Evolutionary conservation across 2,888 invertebrate genomes (phyloP).

Genomic region (Athalia cordata): DNA sequence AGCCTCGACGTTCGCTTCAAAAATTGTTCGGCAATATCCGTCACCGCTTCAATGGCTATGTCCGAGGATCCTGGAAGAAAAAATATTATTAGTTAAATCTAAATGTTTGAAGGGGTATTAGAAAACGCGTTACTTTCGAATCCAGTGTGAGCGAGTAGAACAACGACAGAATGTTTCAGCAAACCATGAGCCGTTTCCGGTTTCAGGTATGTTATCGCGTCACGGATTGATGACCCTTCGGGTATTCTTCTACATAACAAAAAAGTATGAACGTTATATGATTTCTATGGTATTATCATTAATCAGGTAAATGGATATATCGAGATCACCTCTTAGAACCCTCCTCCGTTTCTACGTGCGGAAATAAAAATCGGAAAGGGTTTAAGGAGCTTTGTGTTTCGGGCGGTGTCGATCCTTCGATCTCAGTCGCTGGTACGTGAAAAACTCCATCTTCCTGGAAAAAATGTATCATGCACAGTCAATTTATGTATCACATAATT

Average conservation of each 20-base stretch:
- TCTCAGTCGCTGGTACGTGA: conserved; percentile 61
- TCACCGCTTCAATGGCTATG: conserved; percentile 74
- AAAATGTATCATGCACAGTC: background rate
- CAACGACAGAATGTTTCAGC: conserved; percentile 74
- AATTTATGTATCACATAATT: background rate
- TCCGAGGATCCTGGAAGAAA: conserved; percentile 71
- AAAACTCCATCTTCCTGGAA: conserved; percentile 66
- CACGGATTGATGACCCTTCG: conserved; percentile 52
- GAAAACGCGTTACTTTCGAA: conserved; percentile 72
- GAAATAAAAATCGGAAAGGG: conserved; percentile 57
- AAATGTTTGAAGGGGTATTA: background rate
- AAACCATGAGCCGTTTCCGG: conserved; percentile 65
- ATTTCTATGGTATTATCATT: background rate
- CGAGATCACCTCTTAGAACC: background rate
- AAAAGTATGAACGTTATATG: background rate
- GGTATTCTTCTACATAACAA: conserved; percentile 55
- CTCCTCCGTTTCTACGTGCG: conserved; percentile 52
- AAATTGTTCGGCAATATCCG: conserved; percentile 75
- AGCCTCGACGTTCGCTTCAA: conserved; percentile 73
- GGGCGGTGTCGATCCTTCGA: background rate
- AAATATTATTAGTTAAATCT: conserved; percentile 6
- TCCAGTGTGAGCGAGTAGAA: conserved; percentile 76
- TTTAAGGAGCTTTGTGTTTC: conserved; percentile 48
- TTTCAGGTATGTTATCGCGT: conserved; percentile 2
- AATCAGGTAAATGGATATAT: background rate